Evolutionary conservation across 2,113 vertebrate genomes (phyloP).

Genomic region (Ammodytes dubius): DNA sequence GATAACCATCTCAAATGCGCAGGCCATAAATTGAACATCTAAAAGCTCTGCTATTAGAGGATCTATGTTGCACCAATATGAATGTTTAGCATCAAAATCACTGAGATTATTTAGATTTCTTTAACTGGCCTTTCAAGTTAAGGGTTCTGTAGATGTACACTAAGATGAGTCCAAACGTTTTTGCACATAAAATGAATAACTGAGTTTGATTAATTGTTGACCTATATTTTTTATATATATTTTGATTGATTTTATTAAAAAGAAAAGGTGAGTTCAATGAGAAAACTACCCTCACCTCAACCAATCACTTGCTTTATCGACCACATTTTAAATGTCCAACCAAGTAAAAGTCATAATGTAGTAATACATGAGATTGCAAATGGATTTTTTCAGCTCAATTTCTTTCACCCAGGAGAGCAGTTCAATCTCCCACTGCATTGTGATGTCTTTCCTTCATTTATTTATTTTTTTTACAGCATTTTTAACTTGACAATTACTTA

Average conservation of each 20-base stretch:
- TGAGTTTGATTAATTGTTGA: neutral
- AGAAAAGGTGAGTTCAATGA: neutral
- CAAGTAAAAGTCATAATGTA: constrained; percentile 58
- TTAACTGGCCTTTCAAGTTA: neutral
- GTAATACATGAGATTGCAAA: constrained; percentile 66
- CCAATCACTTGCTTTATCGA: constrained; percentile 14
- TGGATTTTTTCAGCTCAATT: constrained; percentile 47
- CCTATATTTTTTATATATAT: accelerated
- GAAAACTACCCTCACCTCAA: neutral
- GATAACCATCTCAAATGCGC: constrained; percentile 55
- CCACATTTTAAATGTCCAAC: constrained; percentile 34
- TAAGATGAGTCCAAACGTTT: neutral
- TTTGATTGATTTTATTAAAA: constrained; percentile 14
- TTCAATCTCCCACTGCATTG: constrained; percentile 11
- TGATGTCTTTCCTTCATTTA: constrained; percentile 22
- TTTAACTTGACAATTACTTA: constrained; percentile 40
- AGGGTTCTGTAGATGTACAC: neutral
- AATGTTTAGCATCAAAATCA: constrained; percentile 11
- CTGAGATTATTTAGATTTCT: neutral
- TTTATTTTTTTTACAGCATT: constrained; percentile 27
- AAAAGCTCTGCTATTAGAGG: constrained; percentile 25
- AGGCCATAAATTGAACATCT: constrained; percentile 24
- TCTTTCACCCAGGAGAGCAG: constrained; percentile 36
- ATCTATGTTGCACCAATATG: neutral
- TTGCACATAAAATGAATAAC: neutral